Evolutionary conservation across 2,888 invertebrate genomes (phyloP).

Genomic region (Kryphioiulus occultus): DNA sequence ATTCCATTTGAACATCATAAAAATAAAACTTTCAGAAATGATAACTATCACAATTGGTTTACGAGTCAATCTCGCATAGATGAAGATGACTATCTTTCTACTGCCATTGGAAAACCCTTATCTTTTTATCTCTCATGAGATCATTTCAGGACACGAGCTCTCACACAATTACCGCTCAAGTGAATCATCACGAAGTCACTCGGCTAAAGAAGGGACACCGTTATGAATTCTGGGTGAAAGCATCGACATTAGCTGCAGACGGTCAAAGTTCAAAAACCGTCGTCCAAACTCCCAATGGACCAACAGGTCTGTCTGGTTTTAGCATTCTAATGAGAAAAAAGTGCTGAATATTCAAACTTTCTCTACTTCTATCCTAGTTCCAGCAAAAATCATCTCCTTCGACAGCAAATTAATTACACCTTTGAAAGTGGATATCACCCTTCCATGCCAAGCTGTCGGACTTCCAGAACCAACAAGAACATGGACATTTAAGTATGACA

Average conservation of each 20-base stretch:
- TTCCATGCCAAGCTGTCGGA: slow-evolving; percentile 53
- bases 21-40: too few relatives aligned
- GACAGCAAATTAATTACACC: slow-evolving; percentile 52
- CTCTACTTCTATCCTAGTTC: slow-evolving; percentile 48
- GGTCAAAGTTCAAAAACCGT: slow-evolving; percentile 69
- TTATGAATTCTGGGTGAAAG: slow-evolving; percentile 55
- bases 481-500: slow-evolving; percentile 52
- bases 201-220: slow-evolving; percentile 83
- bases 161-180: slow-evolving; percentile 54
- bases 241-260: slow-evolving; percentile 65
- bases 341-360: neutral
- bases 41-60: too few relatives aligned
- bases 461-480: slow-evolving; percentile 51
- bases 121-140: slow-evolving; percentile 43
- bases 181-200: slow-evolving; percentile 71
- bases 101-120: slow-evolving; percentile 39
- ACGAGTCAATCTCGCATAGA: too few relatives aligned
- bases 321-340: neutral
- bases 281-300: slow-evolving; percentile 63
- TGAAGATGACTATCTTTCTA: too few relatives aligned
- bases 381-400: slow-evolving; percentile 52
- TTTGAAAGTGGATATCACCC: slow-evolving; percentile 52
- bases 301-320: neutral
- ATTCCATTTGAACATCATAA: too few relatives aligned
- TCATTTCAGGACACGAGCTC: slow-evolving; percentile 47